Conservation (phyloP, 2,888 invertebrate species). For the Campaea margaritaria region DNA sequence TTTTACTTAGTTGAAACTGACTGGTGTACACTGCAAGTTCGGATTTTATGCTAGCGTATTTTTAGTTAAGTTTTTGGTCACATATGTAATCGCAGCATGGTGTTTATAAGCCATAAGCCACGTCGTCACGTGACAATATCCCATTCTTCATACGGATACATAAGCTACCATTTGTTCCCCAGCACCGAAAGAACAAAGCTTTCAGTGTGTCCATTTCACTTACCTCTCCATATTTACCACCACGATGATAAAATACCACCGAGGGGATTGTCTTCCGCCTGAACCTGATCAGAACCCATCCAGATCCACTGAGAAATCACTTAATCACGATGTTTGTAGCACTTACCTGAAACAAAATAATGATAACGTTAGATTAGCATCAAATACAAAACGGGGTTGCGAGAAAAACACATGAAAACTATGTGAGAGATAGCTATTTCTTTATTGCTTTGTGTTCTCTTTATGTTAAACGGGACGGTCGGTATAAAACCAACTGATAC, state of each 20-base stretch:
- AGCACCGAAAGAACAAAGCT: too few species aligned
- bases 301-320: neutral
- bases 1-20: neutral
- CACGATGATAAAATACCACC: neutral
- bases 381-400: slow-evolving; percentile 2
- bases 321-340: slow-evolving; percentile 1
- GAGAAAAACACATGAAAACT: neutral
- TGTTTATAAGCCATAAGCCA: neutral
- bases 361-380: slow-evolving; percentile 20
- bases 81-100: too few species aligned
- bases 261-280: neutral
- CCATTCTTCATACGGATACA: neutral
- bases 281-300: neutral
- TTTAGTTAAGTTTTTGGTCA: too few species aligned
- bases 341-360: slow-evolving; percentile 46
- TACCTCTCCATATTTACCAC: neutral
- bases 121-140: neutral
- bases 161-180: neutral
- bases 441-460: too few species aligned
- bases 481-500: too few species aligned
- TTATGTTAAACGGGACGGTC: too few species aligned
- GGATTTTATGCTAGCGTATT: too few species aligned
- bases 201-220: too few species aligned
- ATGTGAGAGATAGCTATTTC: neutral
- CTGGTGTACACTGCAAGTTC: too few species aligned